A percentile compares a stretch with the other conserved stretches of the same genome.
Conservation (phyloP, 2,888 invertebrate genomes). For the Dinocampus coccinellae region DNA sequence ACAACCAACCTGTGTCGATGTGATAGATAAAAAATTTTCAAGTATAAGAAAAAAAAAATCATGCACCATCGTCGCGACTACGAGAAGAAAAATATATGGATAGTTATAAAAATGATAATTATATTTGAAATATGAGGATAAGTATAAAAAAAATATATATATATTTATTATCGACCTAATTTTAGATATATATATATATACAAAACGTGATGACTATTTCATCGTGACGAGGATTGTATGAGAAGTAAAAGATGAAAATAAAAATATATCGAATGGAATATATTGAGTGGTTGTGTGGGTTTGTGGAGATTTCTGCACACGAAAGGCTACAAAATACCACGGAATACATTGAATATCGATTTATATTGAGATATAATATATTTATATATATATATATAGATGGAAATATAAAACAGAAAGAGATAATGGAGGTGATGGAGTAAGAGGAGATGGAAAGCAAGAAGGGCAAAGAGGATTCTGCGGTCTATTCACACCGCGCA, state of each 20-base stretch:
- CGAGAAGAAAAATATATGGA: too few species aligned
- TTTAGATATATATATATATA: too few species aligned
- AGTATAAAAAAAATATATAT: not conserved
- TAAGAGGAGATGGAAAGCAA: not conserved
- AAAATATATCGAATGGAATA: conserved; percentile 2
- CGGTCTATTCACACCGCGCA: not conserved
- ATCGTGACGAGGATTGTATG: not conserved
- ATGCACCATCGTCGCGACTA: not conserved
- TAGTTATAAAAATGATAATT: too few species aligned
- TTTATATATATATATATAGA: not conserved
- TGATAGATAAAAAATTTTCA: not conserved
- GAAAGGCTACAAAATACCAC: conserved; percentile 12
- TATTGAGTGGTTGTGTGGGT: not conserved
- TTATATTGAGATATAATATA: not conserved
- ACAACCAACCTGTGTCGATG: not conserved
- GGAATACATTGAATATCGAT: conserved; percentile 28
- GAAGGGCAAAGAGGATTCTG: conserved; percentile 26
- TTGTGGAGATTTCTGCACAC: not conserved
- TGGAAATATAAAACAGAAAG: not conserved
- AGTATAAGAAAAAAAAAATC: not conserved
- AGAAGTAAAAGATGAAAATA: too few species aligned
- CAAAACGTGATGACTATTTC: conserved; percentile 3
- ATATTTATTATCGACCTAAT: conserved; percentile 10
- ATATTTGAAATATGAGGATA: too few species aligned
- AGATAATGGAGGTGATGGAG: not conserved